Base-by-base conservation (phyloP, 1,140 invertebrate genomes). In the Drosophila ficusphila region DNA sequence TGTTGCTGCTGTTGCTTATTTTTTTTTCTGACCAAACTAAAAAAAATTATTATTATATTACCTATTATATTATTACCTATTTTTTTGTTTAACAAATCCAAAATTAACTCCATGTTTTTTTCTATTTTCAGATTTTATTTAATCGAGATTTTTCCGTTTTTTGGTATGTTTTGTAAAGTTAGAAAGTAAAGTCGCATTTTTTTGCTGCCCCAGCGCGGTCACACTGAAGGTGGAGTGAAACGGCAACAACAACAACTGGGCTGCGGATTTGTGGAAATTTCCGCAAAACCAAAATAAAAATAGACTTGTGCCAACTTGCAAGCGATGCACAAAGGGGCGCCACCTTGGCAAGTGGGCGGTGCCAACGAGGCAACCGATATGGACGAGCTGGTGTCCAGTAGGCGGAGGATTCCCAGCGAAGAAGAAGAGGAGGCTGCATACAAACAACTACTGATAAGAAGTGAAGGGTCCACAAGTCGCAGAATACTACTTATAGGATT, bases 301-400 rank as follows among this genome's bases (percentile, higher is more conserved):
- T 52, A 71, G 51, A 68, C 27, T 12, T 41, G 19, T 14, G 41
- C 19, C 11, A 72, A 53, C 38, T 51, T 61, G 74, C 82, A 76
- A 39, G 46, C 47, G 74, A 88, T 88, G 82, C 83, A 78, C 75
- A 88, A 88, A 78, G 79, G 74, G 58, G 83, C 74, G 61, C 82
- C 82, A 82, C 82, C 82, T 58, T 88, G 82, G 82, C 82, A 75
- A 68, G 60, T 56, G 27, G 39, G 25, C 21, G 29, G 19, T 82
- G 86, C 95, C 92, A 98, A 56, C 70, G 53, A 60, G 54, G 54
- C 65, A 71, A 14, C 48, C 19, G 33, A n/a, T 19, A 27, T 25
- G 36, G 34, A 49, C 2, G 12, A 52, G 12, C 67, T 25, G 5
- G 5, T 23, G 33, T 9, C 31, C 21, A 19, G 34, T 33, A 27